Evolutionary conservation across 1,140 invertebrate species (phyloP).

Genomic region (Campoletis sonorensis): DNA sequence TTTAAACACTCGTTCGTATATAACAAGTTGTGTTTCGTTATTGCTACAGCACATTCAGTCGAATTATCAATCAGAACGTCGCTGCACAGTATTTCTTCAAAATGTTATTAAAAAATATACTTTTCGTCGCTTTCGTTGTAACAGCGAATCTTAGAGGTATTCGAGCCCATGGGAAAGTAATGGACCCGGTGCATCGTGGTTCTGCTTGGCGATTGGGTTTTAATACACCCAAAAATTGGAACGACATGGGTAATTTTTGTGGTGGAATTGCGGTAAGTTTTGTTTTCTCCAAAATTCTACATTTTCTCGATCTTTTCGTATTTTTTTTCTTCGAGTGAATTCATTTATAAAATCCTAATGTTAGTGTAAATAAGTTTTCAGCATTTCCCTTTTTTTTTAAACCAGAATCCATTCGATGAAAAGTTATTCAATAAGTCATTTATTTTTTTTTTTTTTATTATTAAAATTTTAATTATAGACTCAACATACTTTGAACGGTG

Average conservation of each 20-base stretch:
- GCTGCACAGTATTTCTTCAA: not conserved
- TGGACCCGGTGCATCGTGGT: constrained; percentile 68
- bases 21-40: not conserved
- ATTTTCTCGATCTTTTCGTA: not conserved
- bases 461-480: constrained; percentile 38
- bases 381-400: too few relatives aligned
- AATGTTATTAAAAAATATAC: constrained; percentile 9
- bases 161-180: constrained; percentile 67
- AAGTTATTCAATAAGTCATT: too few relatives aligned
- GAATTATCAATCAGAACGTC: not conserved
- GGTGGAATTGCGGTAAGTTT: constrained; percentile 58
- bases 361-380: too few relatives aligned
- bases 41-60: not conserved
- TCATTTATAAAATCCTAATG: too few relatives aligned
- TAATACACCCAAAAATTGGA: constrained; percentile 64
- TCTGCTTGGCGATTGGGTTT: constrained; percentile 68
- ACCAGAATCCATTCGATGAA: not conserved
- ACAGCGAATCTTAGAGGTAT: constrained; percentile 43
- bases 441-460: too few relatives aligned
- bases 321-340: not conserved
- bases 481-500: constrained; percentile 64
- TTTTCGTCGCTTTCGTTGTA: constrained; percentile 24
- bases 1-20: not conserved
- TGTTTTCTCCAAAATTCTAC: constrained; percentile 13
- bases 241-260: constrained; percentile 47